Evolutionary conservation across 2,888 invertebrate genomes (phyloP), one percentile per base, ranked within the genome.

Genomic region (Adelphocoris suturalis): DNA sequence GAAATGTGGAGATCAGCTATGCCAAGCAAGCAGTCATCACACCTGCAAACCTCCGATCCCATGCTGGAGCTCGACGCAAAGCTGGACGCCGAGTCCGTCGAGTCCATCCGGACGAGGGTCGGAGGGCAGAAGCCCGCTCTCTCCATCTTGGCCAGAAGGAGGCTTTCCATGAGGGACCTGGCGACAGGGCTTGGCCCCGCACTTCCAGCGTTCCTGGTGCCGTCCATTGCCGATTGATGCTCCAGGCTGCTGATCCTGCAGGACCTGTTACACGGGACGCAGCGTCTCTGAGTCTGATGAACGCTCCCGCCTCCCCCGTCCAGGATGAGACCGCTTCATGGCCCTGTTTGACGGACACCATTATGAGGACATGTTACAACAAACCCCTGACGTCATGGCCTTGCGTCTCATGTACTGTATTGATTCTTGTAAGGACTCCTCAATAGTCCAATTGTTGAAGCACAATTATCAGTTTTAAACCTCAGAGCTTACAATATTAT

Each of bases 91-190:
- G 94, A 93, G 90, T 97, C 97, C 93, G 96, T 94, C 11, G 97
- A 97, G 92, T 97, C 96, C 37, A 96, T 96, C 92, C 97, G 94
- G 90, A 96, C 94, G 91, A 97, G 93, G 23, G 93, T 92, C 80
- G 92, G 92, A 16, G 90, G 85, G 93, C 94, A 76, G 93, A 92
- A 91, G 90, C 94, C 95, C 16, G 96, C 94, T 76, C 96, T 95
- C 92, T 97, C 97, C 95, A 97, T 97, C 93, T 97, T 97, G 7
- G 97, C 97, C 78, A 97, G 96, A 89, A 97, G 94, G 89, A 97
- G 93, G 90, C 96, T 96, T 93, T 97, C 97, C 97, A 97, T 97
- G 46, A 97, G 94, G n/a, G 96, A 95, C 91, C 96, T n/a, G 96
- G 96, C 86, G 95, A 86, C 90, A 61, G 90, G 90, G 86, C 90